These are phyloP conservation scores for Sprattus sprattus DNA, from an alignment of 2,113 vertebrate genomes.

Conservation along the genomic window DNA sequence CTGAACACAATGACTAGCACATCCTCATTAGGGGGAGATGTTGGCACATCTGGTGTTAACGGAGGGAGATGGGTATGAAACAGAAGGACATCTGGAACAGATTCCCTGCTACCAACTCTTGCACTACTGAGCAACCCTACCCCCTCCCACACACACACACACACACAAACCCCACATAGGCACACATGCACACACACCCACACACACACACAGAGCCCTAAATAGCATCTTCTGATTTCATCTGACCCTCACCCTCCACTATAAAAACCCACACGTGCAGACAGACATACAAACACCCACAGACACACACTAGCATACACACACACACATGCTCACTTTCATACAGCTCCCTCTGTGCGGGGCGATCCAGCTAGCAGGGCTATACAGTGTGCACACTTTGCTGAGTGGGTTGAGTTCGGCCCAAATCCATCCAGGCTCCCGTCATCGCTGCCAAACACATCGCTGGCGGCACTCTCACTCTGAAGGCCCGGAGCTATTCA, in stretches of 20 bases:
- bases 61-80: slow-evolving; percentile 12
- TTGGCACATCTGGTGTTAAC: slow-evolving; percentile 39
- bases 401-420: not conserved
- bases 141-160: not conserved
- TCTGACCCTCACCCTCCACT: not conserved
- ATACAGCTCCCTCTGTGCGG: not conserved
- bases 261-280: not conserved
- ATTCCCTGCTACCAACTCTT: slow-evolving; percentile 11
- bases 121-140: slow-evolving; percentile 30
- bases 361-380: not conserved
- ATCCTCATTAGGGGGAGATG: slow-evolving; percentile 14
- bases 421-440: not conserved
- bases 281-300: slow-evolving; percentile 2
- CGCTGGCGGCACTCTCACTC: not conserved
- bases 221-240: not conserved
- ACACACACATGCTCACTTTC: slow-evolving; percentile 15
- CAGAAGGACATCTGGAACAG: slow-evolving; percentile 33
- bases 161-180: not conserved
- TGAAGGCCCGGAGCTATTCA: not conserved
- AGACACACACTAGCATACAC: not conserved
- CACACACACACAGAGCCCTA: not conserved
- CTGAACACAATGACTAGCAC: not conserved
- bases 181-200: not conserved
- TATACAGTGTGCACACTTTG: not conserved
- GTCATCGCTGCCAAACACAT: slow-evolving; percentile 9